A percentile compares a stretch with the other conserved stretches of the same genome.
Evolutionary conservation across 1,140 invertebrate genomes (phyloP).

Genomic region (Megathymus violae): DNA sequence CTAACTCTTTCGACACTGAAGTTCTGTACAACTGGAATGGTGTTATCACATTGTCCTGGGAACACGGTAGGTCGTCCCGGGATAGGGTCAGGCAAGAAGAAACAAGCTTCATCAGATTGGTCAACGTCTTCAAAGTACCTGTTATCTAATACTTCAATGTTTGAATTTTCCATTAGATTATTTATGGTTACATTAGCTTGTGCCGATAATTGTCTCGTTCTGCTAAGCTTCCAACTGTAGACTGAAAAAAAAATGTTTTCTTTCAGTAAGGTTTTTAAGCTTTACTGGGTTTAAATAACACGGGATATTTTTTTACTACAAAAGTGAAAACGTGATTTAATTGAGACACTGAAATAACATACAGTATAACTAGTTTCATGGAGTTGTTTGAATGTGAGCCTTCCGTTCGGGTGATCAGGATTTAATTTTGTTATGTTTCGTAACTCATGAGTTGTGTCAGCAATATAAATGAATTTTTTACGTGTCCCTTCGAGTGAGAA

Average conservation of each 20-base stretch:
- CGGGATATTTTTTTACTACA: no score
- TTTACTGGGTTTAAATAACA: constrained; percentile 14
- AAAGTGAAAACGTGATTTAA: no score
- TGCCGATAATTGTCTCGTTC: constrained; percentile 42
- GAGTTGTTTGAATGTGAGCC: no score
- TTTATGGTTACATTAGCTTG: constrained; percentile 42
- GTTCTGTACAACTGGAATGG: constrained; percentile 54
- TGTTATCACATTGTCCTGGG: constrained; percentile 58
- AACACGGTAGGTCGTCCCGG: constrained; percentile 58
- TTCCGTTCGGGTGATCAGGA: no score
- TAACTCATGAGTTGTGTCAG: no score
- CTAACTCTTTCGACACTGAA: constrained; percentile 57
- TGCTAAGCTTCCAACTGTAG: constrained; percentile 64
- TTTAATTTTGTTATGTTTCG: no score
- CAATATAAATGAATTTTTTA: no score
- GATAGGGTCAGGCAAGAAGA: constrained; percentile 55
- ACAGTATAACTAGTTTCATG: no score
- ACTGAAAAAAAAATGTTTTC: constrained; percentile 54
- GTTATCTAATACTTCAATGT: constrained; percentile 47
- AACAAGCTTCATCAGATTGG: constrained; percentile 58
- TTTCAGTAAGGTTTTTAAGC: no score
- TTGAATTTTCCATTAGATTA: constrained; percentile 34
- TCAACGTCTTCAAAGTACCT: constrained; percentile 50
- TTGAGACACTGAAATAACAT: no score
- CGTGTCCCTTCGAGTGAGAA: no score